A percentile compares a stretch with the other conserved stretches of the same genome.
Conservation (phyloP, 2,888 invertebrate species). For the Ganaspis brasiliensis region DNA sequence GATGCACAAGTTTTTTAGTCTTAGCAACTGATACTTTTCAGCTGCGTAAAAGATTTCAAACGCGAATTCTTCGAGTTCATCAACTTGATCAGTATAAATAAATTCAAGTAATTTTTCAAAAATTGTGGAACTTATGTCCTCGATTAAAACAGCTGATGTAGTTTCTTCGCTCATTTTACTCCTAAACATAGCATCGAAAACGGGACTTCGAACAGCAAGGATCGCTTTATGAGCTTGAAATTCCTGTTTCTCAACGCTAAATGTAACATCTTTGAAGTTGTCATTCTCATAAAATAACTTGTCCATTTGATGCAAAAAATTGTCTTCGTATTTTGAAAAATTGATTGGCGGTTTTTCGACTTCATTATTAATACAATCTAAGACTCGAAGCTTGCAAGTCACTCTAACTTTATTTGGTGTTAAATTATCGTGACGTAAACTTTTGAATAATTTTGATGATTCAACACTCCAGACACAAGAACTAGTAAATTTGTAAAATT, state of each 20-base stretch:
- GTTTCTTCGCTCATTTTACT: neutral
- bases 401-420: no score
- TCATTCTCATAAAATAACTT: neutral
- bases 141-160: neutral
- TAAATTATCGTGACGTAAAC: no score
- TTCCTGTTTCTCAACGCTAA: neutral
- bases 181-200: neutral
- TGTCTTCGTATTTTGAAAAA: neutral
- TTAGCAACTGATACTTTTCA: neutral
- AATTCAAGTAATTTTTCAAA: neutral
- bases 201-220: neutral
- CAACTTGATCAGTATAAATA: neutral
- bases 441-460: no score
- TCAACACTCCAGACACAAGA: no score
- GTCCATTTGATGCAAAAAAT: neutral
- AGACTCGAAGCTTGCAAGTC: no score
- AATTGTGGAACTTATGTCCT: neutral
- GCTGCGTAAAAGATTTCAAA: neutral
- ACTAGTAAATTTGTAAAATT: no score
- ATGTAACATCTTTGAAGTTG: neutral
- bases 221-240: neutral
- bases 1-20: neutral
- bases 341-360: no score
- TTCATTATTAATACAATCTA: no score
- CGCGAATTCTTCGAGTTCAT: neutral